These are phyloP conservation scores for Dascyllus trimaculatus DNA, from an alignment of 2,113 vertebrate genomes.

Conservation along the genomic window DNA sequence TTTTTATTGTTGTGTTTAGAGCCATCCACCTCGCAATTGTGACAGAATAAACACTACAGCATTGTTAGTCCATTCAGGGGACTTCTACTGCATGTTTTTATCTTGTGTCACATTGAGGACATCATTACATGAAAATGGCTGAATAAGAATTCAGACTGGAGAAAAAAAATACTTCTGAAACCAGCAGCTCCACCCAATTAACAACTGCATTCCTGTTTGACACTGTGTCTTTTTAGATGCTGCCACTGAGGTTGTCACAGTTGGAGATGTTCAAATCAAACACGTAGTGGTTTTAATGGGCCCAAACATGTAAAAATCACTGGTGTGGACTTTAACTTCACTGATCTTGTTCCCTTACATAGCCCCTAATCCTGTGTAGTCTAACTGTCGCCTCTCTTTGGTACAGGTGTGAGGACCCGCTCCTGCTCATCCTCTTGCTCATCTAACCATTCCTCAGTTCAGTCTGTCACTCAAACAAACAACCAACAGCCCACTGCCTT, in stretches of 20 bases:
- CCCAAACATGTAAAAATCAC: conserved; percentile 3
- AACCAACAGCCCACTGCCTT: conserved; percentile 20
- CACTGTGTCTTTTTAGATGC: neutral
- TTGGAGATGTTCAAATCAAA: conserved; percentile 7
- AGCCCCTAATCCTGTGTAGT: conserved; percentile 26
- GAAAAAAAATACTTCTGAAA: neutral
- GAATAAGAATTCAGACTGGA: neutral
- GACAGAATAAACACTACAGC: neutral
- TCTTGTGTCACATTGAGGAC: neutral
- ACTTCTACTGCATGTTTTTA: neutral
- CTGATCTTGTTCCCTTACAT: neutral
- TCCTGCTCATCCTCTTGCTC: conserved; percentile 83
- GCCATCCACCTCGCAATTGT: too few species aligned
- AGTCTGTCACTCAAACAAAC: conserved; percentile 21
- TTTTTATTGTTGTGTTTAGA: too few species aligned
- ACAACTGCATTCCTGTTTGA: conserved; percentile 12
- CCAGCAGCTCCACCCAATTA: neutral
- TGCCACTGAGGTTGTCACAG: neutral
- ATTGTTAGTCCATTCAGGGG: neutral
- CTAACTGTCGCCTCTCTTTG: conserved; percentile 76
- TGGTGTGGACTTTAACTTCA: neutral
- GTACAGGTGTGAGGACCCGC: conserved; percentile 82
- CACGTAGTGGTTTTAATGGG: neutral
- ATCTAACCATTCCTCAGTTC: conserved; percentile 64
- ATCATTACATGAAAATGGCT: neutral